Percentiles rank a stretch among this genome's conserved stretches.
phyloP scores from a whole-genome alignment of 2,113 vertebrate species.

The Burhinus oedicnemus region DNA sequence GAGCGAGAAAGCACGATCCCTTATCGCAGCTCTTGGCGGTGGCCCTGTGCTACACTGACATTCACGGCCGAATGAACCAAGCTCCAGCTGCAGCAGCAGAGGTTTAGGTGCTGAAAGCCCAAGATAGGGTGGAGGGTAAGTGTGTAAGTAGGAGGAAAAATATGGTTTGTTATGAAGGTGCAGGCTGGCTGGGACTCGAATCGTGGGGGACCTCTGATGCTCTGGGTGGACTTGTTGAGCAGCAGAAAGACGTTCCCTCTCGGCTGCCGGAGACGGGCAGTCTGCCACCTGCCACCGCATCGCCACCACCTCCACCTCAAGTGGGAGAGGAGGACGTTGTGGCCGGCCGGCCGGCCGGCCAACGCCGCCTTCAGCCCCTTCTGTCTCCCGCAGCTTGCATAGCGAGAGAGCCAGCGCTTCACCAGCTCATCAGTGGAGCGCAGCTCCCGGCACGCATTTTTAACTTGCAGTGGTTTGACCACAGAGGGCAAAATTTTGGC shows the following conservation, averaged over 20 bases:
- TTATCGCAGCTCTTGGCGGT: neutral
- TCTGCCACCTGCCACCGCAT: neutral
- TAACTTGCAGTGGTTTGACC: neutral
- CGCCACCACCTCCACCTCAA: neutral
- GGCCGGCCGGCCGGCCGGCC: too few relatives aligned
- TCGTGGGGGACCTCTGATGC: neutral
- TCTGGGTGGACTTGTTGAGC: neutral
- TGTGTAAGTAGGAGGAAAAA: neutral
- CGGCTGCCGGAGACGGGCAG: rapidly evolving
- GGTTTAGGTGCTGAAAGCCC: neutral
- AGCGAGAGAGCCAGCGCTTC: neutral
- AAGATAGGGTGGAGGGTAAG: neutral
- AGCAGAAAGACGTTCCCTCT: neutral
- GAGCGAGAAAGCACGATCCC: neutral
- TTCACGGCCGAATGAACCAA: neutral
- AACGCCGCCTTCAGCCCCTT: neutral
- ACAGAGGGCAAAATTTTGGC: conserved; percentile 1
- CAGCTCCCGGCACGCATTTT: neutral
- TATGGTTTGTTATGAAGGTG: rapidly evolving
- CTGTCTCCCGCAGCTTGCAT: neutral
- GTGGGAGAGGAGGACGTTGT: neutral
- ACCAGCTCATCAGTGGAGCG: neutral
- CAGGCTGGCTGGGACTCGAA: neutral
- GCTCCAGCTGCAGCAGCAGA: neutral
- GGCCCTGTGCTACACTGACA: neutral